A percentile compares a stretch with the other conserved stretches of the same genome.
These are phyloP conservation scores for Lophotis ruficrista DNA, from an alignment of 2,113 vertebrate genomes.

Conservation along the genomic window DNA sequence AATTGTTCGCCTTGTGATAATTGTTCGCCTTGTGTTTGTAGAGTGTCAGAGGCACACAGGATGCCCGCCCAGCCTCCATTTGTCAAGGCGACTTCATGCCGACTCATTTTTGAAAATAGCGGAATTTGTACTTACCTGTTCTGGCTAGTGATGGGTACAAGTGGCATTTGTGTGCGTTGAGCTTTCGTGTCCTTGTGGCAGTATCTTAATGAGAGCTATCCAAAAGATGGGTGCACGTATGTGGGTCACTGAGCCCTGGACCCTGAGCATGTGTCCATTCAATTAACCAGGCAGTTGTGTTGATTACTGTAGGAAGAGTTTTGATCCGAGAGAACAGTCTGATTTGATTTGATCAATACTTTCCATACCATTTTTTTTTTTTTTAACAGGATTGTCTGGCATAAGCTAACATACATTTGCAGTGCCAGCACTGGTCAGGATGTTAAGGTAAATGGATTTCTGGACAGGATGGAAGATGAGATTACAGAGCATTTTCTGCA, in stretches of 20 bases:
- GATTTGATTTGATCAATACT: not conserved
- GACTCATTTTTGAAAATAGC: not conserved
- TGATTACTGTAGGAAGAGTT: not conserved
- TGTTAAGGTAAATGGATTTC: not conserved
- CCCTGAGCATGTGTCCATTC: not conserved
- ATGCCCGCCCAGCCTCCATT: not conserved
- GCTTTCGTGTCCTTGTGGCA: not conserved
- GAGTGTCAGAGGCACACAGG: not conserved
- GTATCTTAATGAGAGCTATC: not conserved
- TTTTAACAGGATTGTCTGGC: slow-evolving; percentile 32
- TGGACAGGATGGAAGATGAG: slow-evolving; percentile 19
- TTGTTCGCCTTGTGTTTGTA: not conserved
- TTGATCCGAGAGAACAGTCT: not conserved
- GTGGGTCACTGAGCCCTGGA: not conserved
- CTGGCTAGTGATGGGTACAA: not conserved
- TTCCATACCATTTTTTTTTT: not conserved
- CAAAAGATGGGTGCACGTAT: not conserved
- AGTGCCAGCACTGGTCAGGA: not conserved
- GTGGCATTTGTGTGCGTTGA: not conserved
- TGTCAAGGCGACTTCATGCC: not conserved
- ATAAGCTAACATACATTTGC: slow-evolving; percentile 9
- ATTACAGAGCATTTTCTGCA: not conserved
- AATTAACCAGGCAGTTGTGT: not conserved
- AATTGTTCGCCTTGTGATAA: not conserved
- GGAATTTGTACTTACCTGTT: not conserved